Evolutionary conservation across 2,113 vertebrate genomes (phyloP).

Genomic region (Odontesthes bonariensis): DNA sequence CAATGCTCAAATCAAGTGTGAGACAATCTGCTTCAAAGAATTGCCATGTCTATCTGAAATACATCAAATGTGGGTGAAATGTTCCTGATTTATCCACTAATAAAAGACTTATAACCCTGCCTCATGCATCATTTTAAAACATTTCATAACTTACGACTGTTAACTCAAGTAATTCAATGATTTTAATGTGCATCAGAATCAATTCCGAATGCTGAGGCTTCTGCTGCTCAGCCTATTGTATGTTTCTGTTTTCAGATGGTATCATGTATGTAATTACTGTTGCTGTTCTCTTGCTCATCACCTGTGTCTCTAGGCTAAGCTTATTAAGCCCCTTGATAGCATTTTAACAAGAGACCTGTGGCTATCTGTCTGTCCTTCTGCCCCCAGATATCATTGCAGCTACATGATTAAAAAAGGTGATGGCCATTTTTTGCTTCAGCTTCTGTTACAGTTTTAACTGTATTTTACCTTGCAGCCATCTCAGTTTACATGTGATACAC

Average conservation of each 20-base stretch:
- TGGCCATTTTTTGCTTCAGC: constrained; percentile 25
- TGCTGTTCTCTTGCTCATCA: constrained; percentile 56
- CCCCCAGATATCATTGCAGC: constrained; percentile 36
- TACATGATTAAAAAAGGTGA: constrained; percentile 23
- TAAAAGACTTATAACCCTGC: constrained; percentile 14
- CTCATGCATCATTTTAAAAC: constrained; percentile 1
- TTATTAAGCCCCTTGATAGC: constrained; percentile 58
- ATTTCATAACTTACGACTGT: background rate
- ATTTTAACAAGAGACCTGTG: constrained; percentile 50
- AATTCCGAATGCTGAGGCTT: constrained; percentile 3
- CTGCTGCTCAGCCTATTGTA: constrained; percentile 26
- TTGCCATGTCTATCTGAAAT: constrained; percentile 16
- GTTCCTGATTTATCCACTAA: constrained; percentile 2
- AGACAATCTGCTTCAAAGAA: constrained; percentile 18
- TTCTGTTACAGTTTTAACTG: constrained; percentile 24
- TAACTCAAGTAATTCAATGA: constrained; percentile 10
- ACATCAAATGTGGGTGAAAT: constrained; percentile 11
- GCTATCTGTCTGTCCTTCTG: constrained; percentile 31
- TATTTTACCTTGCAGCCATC: constrained; percentile 12
- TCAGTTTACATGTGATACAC: constrained; percentile 7
- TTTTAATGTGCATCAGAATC: constrained; percentile 11
- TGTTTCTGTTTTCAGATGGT: constrained; percentile 35
- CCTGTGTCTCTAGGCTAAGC: constrained; percentile 34
- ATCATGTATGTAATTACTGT: constrained; percentile 44
- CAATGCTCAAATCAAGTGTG: constrained; percentile 13